Base-by-base conservation (phyloP, 2,113 vertebrate genomes). In the Rhinopithecus roxellana region DNA sequence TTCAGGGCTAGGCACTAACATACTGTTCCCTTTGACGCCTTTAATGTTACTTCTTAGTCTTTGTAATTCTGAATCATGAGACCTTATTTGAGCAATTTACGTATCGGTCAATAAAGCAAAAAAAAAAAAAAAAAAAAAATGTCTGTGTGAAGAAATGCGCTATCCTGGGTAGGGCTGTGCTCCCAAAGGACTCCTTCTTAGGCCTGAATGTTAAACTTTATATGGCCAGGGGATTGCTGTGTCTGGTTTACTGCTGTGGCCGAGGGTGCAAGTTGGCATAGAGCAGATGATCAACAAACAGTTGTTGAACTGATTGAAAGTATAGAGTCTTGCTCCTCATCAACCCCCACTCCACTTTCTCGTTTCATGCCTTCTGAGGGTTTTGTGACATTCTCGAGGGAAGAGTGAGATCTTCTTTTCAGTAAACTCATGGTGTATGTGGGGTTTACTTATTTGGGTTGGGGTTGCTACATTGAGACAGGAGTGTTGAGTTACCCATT, bases 121-220 rank as follows among this genome's bases (percentile, higher is more conserved):
- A 35, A 13, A 11, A 43, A 43, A 18, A 8, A 10, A 35, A 27
- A 6, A 8, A 10, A 25, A 27, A 9, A 11, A 20, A 8, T 0
- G 7, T 6, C 5, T 5, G n/a, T 35, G 45, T 45, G 69, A 11
- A 23, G 45, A 23, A 48, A 13, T 3, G 1, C 6, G 2, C 35
- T 8, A 0, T 7, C 43, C 1, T 43, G 0, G 9, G 3, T 17
- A 16, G 8, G 9, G 45, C 48, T 18, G 32, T 27, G 20, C 8
- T 48, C 43, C 57, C 32, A 30, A 14, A 45, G 32, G 9, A 4
- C 27, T 8, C 13, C 8, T 18, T 16, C 6, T 12, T 13, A 57
- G 20, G 4, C 22, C 23, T 9, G 52, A 59, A 17, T 27, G 25
- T 27, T 25, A 82, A 40, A 17, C 17, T 18, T 18, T 30, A 14